These are phyloP conservation scores for Noctilio leporinus DNA, from an alignment of 2,113 vertebrate genomes.

Conservation along the genomic window DNA sequence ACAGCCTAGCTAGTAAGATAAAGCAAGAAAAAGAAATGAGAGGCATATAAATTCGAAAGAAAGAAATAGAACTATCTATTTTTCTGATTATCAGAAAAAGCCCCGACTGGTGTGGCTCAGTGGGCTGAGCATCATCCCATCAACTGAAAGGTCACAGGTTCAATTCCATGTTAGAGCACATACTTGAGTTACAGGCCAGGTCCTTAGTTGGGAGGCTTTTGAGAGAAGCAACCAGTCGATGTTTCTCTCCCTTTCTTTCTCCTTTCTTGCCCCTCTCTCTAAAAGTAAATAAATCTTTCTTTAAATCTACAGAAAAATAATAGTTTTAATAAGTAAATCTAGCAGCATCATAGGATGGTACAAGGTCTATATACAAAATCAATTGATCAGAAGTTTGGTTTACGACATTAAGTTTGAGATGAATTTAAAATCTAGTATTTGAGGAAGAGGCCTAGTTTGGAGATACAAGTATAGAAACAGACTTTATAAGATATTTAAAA, in stretches of 20 bases:
- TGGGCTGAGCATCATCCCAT: no score
- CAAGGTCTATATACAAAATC: not conserved
- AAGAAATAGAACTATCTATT: not conserved
- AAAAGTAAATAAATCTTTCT: no score
- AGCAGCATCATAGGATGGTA: not conserved
- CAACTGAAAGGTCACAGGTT: no score
- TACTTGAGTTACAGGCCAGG: no score
- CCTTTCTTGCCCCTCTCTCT: no score
- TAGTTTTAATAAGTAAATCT: not conserved
- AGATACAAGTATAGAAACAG: not conserved
- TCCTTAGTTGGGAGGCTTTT: no score
- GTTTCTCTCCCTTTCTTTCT: no score
- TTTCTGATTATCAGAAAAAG: no score
- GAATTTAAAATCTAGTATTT: not conserved
- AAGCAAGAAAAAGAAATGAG: constrained; percentile 10
- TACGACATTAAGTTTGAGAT: not conserved
- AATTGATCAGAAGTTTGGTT: not conserved
- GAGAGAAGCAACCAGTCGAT: no score
- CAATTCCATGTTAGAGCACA: no score
- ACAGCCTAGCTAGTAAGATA: not conserved
- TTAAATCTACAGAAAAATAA: not conserved
- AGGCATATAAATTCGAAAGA: not conserved
- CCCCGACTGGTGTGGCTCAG: no score
- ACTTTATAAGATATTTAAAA: not conserved
- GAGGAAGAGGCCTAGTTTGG: not conserved